Base-by-base conservation (phyloP, 2,888 invertebrate species). In the Stictocephala bisonia region DNA sequence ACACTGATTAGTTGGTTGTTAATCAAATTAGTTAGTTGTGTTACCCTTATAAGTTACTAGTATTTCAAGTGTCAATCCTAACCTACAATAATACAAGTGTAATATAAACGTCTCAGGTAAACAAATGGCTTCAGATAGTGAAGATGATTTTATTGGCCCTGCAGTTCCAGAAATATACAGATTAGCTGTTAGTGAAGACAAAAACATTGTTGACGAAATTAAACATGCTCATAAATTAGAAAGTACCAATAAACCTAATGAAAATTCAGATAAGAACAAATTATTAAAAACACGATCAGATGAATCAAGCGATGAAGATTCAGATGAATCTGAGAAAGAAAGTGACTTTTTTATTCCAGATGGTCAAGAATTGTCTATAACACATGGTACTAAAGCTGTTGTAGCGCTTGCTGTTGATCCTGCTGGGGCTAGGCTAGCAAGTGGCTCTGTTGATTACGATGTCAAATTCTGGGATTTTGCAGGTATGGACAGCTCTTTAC, bases 391-490 rank as follows among this genome's bases (percentile, higher is more conserved):
- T 1, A 96, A 95, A 85, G 94, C 96, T 1, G 92, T 97, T 0
- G 92, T 96, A 2, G 97, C 97, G 0, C 84, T 99, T 1, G 91
- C 94, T 0, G 91, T 96, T 0, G 99, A 99, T 84, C 95, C 97
- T 0, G 94, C 97, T 0, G 99, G 99, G 0, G 96, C 97, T 0
- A 87, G 99, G 51, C 83, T 95, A 41, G 92, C 95, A 0, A 92
- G 94, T 0, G 99, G 99, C 0, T 96, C 97, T 0, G 90, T 95
- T 26, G 99, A 99, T 83, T 99, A 97, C 84, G 96, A 97, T 79
- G 93, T 99, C 1, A 93, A 93, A 68, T 94, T 99, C 80, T 99
- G 97, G 97, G 99, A 99, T 83, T 99, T 99, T 86, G 95, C 97
- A 76, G 99, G 98, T 3, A 99, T 99, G 97, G 97, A 99, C 83